Percentiles rank a stretch among this genome's conserved stretches.
phyloP scores from a whole-genome alignment of 2,888 invertebrate species.

The Copidosoma aretas region DNA sequence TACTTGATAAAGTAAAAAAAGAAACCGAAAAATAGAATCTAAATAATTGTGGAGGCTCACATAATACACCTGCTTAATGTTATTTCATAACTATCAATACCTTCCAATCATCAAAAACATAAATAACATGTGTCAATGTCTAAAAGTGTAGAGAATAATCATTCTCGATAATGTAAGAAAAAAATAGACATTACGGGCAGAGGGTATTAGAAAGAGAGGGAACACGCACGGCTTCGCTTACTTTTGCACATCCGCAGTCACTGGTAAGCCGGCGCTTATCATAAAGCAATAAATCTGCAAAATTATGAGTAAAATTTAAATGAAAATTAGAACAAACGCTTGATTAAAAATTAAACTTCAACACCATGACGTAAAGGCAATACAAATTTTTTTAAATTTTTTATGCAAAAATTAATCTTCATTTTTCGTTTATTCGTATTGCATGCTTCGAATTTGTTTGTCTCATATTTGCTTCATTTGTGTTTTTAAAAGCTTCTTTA shows the following conservation, averaged over 20 bases:
- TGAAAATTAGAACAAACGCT: neutral
- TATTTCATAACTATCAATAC: slow-evolving; percentile 34
- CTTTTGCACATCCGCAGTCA: slow-evolving; percentile 50
- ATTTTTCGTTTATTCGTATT: neutral
- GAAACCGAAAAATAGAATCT: too few relatives aligned
- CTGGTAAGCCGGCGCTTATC: slow-evolving; percentile 52
- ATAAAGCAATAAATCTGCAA: slow-evolving; percentile 17
- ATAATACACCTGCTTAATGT: slow-evolving; percentile 34
- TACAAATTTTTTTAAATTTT: neutral
- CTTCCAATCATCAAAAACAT: slow-evolving; percentile 33
- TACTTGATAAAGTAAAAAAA: too few relatives aligned
- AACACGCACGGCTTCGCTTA: slow-evolving; percentile 55
- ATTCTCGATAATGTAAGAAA: slow-evolving; percentile 41
- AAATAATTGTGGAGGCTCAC: slow-evolving; percentile 12
- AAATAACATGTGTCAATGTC: slow-evolving; percentile 26
- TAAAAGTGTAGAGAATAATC: slow-evolving; percentile 27
- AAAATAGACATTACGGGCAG: slow-evolving; percentile 50
- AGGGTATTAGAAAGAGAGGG: slow-evolving; percentile 46
- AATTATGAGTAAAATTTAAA: neutral
- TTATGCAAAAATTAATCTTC: neutral
- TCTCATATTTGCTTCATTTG: neutral
- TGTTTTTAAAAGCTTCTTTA: neutral
- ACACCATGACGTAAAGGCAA: neutral
- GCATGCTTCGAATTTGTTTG: neutral
- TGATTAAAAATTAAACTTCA: neutral